These are phyloP conservation scores for Lysiphlebus fabarum DNA, from an alignment of 1,140 invertebrate species.

Conservation along the genomic window DNA sequence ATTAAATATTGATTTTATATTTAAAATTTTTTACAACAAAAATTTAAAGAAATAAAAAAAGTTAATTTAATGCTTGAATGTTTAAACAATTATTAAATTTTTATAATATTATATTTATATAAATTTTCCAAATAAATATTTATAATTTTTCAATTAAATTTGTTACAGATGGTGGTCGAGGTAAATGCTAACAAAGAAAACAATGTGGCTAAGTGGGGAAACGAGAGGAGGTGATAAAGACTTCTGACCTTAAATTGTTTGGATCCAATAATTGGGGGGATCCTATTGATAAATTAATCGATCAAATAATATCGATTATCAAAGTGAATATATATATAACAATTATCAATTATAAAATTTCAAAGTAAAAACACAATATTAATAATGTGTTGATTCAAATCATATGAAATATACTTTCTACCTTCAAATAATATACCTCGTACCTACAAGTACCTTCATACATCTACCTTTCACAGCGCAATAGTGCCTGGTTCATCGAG, in stretches of 20 bases:
- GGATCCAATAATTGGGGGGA: conserved; percentile 31
- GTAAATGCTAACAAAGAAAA: not conserved
- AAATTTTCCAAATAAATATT: no score
- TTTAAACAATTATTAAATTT: no score
- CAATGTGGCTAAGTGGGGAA: conserved; percentile 48
- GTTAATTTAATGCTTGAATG: no score
- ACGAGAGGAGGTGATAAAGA: conserved; percentile 52
- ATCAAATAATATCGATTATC: not conserved
- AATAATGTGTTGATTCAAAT: not conserved
- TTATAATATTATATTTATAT: no score
- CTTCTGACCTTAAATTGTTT: conserved; percentile 49
- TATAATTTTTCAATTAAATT: no score
- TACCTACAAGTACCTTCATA: conserved; percentile 54
- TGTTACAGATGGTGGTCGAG: conserved; percentile 42
- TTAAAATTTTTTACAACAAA: no score
- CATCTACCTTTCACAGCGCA: conserved; percentile 49
- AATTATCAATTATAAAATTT: no score
- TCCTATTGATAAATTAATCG: not conserved
- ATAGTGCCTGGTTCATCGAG: conserved; percentile 49
- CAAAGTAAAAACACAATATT: no score
- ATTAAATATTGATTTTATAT: no score
- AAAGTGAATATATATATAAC: not conserved
- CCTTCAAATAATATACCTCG: conserved; percentile 54
- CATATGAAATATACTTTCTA: conserved; percentile 33
- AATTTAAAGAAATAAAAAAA: no score